These are phyloP conservation scores for Bambusicola thoracicus DNA, from an alignment of 2,113 vertebrate species.

Conservation along the genomic window DNA sequence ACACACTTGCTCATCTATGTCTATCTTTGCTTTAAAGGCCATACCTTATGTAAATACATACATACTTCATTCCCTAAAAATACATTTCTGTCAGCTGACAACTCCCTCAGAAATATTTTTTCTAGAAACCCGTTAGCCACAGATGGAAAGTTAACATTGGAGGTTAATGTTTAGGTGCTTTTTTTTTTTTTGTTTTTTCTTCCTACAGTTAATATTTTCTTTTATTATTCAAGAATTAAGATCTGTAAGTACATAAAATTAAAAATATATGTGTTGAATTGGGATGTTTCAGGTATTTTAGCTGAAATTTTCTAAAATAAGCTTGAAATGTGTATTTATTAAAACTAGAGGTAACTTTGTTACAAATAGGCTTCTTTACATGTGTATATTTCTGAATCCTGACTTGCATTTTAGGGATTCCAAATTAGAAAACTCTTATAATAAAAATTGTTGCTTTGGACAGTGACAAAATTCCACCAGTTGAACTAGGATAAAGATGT, in stretches of 20 bases:
- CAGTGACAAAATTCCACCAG: neutral
- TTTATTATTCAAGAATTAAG: neutral
- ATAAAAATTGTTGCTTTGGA: neutral
- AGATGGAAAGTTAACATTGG: neutral
- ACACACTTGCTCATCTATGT: conserved; percentile 8
- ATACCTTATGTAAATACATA: conserved; percentile 41
- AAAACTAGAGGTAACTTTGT: neutral
- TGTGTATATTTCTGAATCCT: neutral
- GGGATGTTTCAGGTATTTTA: neutral
- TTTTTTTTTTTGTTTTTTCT: no score
- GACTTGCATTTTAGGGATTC: neutral
- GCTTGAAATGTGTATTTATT: neutral
- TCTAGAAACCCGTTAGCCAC: neutral
- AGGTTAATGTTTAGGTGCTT: neutral
- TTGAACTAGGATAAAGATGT: neutral
- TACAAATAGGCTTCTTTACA: neutral
- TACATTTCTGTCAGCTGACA: conserved; percentile 35
- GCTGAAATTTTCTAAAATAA: neutral
- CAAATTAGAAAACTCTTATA: neutral
- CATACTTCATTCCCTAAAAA: conserved; percentile 41
- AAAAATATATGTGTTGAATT: neutral
- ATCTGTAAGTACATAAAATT: neutral
- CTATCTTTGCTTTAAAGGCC: conserved; percentile 43
- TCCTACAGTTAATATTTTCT: neutral
- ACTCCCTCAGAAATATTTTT: neutral